Conservation (phyloP, 1,140 invertebrate genomes). For the Sycobia sp. region DNA sequence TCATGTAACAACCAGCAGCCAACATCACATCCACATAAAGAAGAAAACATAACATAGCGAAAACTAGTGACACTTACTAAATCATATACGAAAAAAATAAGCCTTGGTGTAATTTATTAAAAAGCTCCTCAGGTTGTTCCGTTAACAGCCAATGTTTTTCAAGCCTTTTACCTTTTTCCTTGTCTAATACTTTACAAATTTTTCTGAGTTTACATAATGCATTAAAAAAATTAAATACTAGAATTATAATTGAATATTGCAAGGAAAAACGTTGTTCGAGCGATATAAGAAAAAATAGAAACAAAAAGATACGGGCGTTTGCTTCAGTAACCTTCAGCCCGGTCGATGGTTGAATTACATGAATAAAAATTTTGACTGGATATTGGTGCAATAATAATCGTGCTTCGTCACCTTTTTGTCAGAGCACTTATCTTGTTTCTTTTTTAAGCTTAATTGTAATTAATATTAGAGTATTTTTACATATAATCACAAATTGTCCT, state of each 20-base stretch:
- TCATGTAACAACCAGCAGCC: constrained; percentile 52
- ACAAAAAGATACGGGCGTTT: constrained; percentile 23
- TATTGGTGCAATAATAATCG: constrained; percentile 44
- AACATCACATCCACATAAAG: constrained; percentile 55
- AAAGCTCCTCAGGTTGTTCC: constrained; percentile 47
- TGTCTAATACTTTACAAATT: constrained; percentile 20
- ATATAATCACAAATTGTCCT: constrained; percentile 11
- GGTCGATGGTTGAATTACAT: constrained; percentile 33
- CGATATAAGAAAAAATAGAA: constrained; percentile 21
- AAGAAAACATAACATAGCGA: constrained; percentile 42
- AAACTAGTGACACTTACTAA: constrained; percentile 51
- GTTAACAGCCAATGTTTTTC: constrained; percentile 37
- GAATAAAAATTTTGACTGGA: constrained; percentile 32
- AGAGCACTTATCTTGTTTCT: constrained; percentile 10
- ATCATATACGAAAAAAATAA: constrained; percentile 44
- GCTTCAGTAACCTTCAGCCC: constrained; percentile 42
- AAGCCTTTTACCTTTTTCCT: constrained; percentile 34
- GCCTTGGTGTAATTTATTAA: constrained; percentile 58
- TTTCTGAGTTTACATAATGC: constrained; percentile 9
- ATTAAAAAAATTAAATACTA: constrained; percentile 15
- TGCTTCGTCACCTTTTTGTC: constrained; percentile 8
- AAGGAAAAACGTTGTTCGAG: constrained; percentile 26
- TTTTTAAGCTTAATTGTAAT: constrained; percentile 22
- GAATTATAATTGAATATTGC: constrained; percentile 22
- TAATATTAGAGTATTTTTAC: constrained; percentile 3